Evolutionary conservation across 2,888 invertebrate genomes (phyloP).

Genomic region (Pristionchus exspectatus): DNA sequence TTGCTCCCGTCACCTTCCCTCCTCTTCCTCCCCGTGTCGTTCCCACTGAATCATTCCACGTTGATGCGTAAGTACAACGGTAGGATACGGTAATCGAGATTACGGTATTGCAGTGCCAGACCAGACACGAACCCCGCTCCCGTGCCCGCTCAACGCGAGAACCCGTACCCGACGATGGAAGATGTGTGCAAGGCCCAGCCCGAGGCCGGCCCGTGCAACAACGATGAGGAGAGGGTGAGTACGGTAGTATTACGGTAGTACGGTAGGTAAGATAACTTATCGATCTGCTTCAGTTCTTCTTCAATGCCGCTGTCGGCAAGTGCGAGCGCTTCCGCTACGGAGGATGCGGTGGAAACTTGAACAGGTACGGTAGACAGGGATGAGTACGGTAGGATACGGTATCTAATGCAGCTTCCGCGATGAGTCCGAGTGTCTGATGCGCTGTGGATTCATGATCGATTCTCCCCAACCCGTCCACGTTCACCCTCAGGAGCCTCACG

Average conservation of each 20-base stretch:
- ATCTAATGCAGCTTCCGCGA: constrained; percentile 51
- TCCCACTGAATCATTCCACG: background rate
- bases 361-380: constrained; percentile 67
- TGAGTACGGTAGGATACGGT: background rate
- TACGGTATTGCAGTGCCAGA: constrained; percentile 10
- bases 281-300: constrained; percentile 62
- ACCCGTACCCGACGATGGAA: constrained; percentile 62
- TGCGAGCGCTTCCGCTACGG: constrained; percentile 74
- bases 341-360: constrained; percentile 77
- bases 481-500: background rate
- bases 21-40: constrained; percentile 6
- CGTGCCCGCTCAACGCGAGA: background rate
- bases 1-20: constrained; percentile 60
- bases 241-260: constrained; percentile 89
- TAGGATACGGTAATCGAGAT: background rate
- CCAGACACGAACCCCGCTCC: background rate
- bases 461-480: background rate
- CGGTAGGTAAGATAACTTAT: constrained; percentile 57
- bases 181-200: constrained; percentile 71
- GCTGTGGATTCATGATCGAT: constrained; percentile 53
- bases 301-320: constrained; percentile 61
- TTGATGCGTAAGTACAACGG: background rate
- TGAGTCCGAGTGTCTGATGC: constrained; percentile 51
- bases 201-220: constrained; percentile 87
- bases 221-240: constrained; percentile 85